Conservation (phyloP, 2,113 vertebrate species). For the Meriones unguiculatus region DNA sequence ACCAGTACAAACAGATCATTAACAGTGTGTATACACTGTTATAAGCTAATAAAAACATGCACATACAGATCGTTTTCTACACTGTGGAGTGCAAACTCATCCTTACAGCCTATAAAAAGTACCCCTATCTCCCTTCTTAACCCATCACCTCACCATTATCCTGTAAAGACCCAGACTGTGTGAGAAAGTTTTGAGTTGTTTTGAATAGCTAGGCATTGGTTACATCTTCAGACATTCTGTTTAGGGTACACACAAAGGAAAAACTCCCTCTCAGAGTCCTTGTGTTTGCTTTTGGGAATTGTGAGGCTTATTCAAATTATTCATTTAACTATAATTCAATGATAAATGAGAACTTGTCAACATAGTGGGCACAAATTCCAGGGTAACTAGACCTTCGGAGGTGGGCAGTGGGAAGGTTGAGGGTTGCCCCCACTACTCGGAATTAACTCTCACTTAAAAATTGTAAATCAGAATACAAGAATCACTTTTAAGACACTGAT, state of each 20-base stretch:
- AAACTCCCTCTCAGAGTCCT: background rate
- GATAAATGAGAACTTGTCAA: background rate
- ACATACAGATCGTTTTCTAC: background rate
- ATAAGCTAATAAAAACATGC: background rate
- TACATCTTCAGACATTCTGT: background rate
- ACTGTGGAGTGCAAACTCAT: background rate
- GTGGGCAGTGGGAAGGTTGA: rapidly evolving
- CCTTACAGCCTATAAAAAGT: background rate
- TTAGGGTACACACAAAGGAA: background rate
- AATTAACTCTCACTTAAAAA: background rate
- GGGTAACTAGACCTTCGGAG: background rate
- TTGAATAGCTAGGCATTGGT: background rate
- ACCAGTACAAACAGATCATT: background rate
- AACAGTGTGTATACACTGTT: background rate
- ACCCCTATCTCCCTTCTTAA: rapidly evolving
- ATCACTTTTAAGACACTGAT: background rate
- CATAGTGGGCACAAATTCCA: background rate
- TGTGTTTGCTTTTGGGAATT: background rate
- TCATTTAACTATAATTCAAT: background rate
- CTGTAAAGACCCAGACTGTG: background rate
- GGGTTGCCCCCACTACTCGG: background rate
- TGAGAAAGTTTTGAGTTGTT: background rate
- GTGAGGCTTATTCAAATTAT: background rate
- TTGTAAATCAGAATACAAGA: background rate
- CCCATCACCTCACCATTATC: background rate